These are phyloP conservation scores for Criorhina ranunculi DNA, from an alignment of 2,888 invertebrate genomes.

Conservation along the genomic window DNA sequence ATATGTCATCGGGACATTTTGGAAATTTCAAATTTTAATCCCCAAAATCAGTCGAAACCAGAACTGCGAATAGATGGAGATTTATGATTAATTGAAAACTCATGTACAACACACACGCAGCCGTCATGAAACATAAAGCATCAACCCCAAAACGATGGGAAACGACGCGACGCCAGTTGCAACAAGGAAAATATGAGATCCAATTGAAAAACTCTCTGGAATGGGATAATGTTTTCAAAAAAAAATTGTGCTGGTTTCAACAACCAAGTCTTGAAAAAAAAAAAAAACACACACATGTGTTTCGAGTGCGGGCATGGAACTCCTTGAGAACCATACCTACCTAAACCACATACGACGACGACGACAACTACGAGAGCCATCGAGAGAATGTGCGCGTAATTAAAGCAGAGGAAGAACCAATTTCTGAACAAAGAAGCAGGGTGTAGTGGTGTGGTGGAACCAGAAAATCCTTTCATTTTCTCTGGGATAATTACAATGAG, in stretches of 20 bases:
- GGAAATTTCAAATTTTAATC: conserved; percentile 12
- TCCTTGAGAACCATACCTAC: conserved; percentile 51
- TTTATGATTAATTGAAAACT: conserved; percentile 47
- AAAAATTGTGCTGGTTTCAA: conserved; percentile 51
- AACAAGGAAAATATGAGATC: conserved; percentile 38
- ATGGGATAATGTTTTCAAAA: conserved; percentile 26
- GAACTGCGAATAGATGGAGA: neutral
- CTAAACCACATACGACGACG: conserved; percentile 13
- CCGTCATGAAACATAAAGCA: conserved; percentile 14
- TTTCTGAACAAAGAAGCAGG: conserved; percentile 48
- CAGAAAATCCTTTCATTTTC: conserved; percentile 52
- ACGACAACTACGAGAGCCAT: conserved; percentile 13
- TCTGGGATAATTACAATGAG: conserved; percentile 55
- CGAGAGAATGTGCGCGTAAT: conserved; percentile 64
- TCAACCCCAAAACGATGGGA: conserved; percentile 43
- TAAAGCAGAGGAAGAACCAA: conserved; percentile 70
- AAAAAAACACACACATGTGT: conserved; percentile 63
- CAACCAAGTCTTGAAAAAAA: neutral
- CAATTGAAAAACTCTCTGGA: conserved; percentile 30
- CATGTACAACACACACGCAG: neutral
- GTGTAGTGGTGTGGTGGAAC: conserved; percentile 9
- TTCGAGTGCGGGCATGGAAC: conserved; percentile 53
- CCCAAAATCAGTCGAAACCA: neutral
- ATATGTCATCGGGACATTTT: conserved; percentile 42
- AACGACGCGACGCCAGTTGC: conserved; percentile 20